A percentile compares a stretch with the other conserved stretches of the same genome.
Evolutionary conservation across 2,797 vertebrate species (phyloP).

Genomic region (Denticeps clupeoides): DNA sequence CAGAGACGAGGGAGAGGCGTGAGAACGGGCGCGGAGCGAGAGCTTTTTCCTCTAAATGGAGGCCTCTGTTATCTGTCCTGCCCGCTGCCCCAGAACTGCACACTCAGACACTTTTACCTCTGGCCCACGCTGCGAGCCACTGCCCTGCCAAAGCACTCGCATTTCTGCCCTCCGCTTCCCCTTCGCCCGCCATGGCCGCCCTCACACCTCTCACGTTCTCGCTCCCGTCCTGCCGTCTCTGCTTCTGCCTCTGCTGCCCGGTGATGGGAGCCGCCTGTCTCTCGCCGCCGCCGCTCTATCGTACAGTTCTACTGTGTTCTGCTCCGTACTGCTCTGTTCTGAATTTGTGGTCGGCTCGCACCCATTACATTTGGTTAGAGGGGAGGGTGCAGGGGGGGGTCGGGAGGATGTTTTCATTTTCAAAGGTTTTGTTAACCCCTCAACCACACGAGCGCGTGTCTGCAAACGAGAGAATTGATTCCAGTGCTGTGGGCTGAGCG

Average conservation of each 20-base stretch:
- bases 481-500: no score
- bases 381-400: background rate
- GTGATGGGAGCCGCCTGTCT: conserved; percentile 1
- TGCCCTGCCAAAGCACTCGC: conserved; percentile 1
- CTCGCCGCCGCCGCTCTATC: background rate
- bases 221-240: background rate
- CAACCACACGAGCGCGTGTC: conserved; percentile 25
- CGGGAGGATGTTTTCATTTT: conserved; percentile 26
- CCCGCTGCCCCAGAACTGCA: conserved; percentile 12
- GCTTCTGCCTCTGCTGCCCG: background rate
- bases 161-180: background rate
- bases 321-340: background rate
- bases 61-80: conserved; percentile 24
- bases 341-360: conserved; percentile 34
- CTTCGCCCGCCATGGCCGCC: background rate
- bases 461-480: conserved; percentile 27
- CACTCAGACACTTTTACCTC: conserved; percentile 6
- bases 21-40: conserved; percentile 26
- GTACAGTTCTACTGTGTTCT: no score
- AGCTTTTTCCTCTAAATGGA: conserved; percentile 25
- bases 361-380: conserved; percentile 24
- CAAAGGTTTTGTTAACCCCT: conserved; percentile 37
- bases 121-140: background rate
- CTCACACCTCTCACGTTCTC: background rate
- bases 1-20: conserved; percentile 22